phyloP scores from a whole-genome alignment of 2,888 invertebrate genomes.

The Atrina japonica region DNA sequence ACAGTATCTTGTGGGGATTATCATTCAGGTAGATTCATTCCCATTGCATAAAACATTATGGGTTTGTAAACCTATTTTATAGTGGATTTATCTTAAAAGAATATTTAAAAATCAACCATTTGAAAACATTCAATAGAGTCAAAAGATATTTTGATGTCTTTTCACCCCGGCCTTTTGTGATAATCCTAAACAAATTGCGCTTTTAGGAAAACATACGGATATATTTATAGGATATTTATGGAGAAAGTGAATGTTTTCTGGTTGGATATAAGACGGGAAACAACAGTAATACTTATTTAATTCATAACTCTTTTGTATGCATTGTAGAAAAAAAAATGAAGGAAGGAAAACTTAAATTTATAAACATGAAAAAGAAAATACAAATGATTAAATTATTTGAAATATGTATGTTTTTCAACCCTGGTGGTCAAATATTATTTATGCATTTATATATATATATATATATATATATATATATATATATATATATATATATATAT shows the following conservation, averaged over 20 bases:
- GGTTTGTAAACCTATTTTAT: slow-evolving; percentile 19
- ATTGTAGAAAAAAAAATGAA: no score
- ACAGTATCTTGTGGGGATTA: slow-evolving; percentile 21
- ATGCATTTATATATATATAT: no score
- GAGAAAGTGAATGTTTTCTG: slow-evolving; percentile 15
- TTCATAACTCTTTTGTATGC: no score
- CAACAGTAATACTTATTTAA: no score
- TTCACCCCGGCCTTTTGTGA: slow-evolving; percentile 7
- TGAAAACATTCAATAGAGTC: neutral
- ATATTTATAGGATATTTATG: slow-evolving; percentile 13
- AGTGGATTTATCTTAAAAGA: slow-evolving; percentile 11
- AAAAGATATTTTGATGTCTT: slow-evolving; percentile 5
- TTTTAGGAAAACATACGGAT: slow-evolving; percentile 2
- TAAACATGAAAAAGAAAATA: no score
- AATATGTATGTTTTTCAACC: no score
- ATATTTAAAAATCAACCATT: slow-evolving; percentile 7
- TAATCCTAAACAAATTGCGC: neutral
- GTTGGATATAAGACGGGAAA: slow-evolving; percentile 5
- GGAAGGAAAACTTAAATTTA: no score
- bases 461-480: no score
- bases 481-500: no score
- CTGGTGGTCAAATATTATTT: no score
- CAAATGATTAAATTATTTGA: no score
- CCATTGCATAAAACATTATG: slow-evolving; percentile 2
- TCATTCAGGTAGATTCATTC: slow-evolving; percentile 12